Percentiles rank a stretch among this genome's conserved stretches.
Evolutionary conservation across 2,888 invertebrate species (phyloP).

Genomic region (Pinctada fucata): DNA sequence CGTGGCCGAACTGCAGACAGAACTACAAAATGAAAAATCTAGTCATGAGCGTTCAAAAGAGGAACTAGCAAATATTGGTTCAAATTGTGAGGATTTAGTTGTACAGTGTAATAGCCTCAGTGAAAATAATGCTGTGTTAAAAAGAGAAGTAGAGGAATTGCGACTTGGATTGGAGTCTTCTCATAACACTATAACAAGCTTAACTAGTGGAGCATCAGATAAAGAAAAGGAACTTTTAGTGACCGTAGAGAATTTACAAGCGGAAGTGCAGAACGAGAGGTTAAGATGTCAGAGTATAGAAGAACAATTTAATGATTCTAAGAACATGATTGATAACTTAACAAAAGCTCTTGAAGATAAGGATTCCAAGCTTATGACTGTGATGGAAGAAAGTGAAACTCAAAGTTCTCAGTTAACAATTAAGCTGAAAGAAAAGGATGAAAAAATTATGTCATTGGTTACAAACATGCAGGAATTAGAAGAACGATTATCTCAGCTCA

Average conservation of each 20-base stretch:
- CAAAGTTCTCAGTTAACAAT: constrained; percentile 17
- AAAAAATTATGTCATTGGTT: constrained; percentile 61
- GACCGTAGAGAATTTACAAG: constrained; percentile 2
- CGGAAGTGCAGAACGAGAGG: constrained; percentile 5
- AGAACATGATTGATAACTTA: background rate
- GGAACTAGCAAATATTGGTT: background rate
- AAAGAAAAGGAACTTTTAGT: constrained; percentile 11
- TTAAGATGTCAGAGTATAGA: constrained; percentile 3
- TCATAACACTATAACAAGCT: background rate
- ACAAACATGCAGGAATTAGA: constrained; percentile 70
- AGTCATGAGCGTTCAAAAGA: background rate
- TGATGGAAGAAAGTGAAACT: constrained; percentile 13
- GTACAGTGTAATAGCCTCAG: background rate
- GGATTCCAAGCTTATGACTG: constrained; percentile 1
- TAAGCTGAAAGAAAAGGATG: constrained; percentile 55
- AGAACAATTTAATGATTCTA: background rate
- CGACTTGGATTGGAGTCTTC: background rate
- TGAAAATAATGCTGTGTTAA: background rate
- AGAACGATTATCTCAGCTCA: constrained; percentile 56
- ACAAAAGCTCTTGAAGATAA: constrained; percentile 11
- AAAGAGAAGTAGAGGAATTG: constrained; percentile 1
- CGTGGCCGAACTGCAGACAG: background rate
- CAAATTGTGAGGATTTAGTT: background rate
- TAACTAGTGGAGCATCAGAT: background rate
- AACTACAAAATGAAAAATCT: background rate